phyloP scores from a whole-genome alignment of 1,140 invertebrate genomes.

The Ruditapes philippinarum region DNA sequence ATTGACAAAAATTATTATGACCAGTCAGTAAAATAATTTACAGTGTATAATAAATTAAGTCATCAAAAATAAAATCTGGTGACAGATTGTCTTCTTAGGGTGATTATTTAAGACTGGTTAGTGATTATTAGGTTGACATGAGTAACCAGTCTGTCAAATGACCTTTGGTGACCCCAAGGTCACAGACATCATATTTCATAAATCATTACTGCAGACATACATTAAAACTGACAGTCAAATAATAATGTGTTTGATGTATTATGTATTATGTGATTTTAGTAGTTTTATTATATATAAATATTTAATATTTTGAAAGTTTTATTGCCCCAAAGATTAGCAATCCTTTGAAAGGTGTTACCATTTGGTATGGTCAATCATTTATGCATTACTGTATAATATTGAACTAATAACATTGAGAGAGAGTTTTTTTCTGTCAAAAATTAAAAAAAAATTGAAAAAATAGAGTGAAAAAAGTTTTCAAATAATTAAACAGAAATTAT shows the following conservation, averaged over 20 bases:
- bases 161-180: not conserved
- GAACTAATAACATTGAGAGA: too few relatives aligned
- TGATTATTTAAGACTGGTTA: too few relatives aligned
- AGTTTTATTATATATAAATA: too few relatives aligned
- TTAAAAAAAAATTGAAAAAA: too few relatives aligned
- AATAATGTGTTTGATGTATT: not conserved
- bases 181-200: conserved; percentile 25
- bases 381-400: too few relatives aligned
- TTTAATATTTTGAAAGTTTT: not conserved
- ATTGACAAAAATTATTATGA: too few relatives aligned
- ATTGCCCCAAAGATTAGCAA: not conserved
- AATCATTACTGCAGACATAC: not conserved
- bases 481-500: too few relatives aligned
- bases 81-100: not conserved
- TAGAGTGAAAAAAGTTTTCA: too few relatives aligned
- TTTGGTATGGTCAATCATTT: too few relatives aligned
- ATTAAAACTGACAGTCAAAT: not conserved
- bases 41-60: not conserved
- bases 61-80: not conserved
- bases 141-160: conserved; percentile 33
- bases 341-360: not conserved
- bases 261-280: too few relatives aligned
- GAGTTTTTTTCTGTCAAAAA: too few relatives aligned
- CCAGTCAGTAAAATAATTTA: too few relatives aligned
- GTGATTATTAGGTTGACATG: not conserved